Percentiles rank a stretch among this genome's conserved stretches.
phyloP scores from a whole-genome alignment of 2,888 invertebrate genomes.

The Andrena fulva region DNA sequence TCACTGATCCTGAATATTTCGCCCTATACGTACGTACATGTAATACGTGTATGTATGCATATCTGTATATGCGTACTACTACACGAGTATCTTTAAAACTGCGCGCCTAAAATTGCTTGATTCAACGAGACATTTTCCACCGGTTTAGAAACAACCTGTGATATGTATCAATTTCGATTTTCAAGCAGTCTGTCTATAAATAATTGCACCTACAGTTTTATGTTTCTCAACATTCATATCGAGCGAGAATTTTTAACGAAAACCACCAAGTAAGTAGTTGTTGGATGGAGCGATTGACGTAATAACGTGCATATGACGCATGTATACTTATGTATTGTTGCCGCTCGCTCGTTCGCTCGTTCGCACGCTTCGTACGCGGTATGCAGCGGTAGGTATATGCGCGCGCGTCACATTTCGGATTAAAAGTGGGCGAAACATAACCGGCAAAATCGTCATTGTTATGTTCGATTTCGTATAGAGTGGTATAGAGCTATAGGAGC shows the following conservation, averaged over 20 bases:
- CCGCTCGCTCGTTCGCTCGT: slow-evolving; percentile 43
- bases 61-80: too few relatives aligned
- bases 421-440: background rate
- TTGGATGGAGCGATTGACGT: slow-evolving; percentile 48
- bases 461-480: background rate
- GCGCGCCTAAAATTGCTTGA: slow-evolving; percentile 19
- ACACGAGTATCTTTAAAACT: slow-evolving; percentile 18
- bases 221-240: background rate
- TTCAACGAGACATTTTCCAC: background rate
- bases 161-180: background rate
- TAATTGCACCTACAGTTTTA: background rate
- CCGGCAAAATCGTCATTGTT: background rate
- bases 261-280: background rate
- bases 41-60: too few relatives aligned
- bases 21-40: too few relatives aligned
- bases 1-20: background rate
- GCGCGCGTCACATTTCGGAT: slow-evolving; percentile 8
- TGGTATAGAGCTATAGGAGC: background rate
- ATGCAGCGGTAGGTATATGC: background rate
- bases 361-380: background rate
- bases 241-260: slow-evolving; percentile 8
- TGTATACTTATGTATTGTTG: slow-evolving; percentile 44
- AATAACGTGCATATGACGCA: slow-evolving; percentile 41
- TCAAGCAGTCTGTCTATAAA: background rate
- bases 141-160: background rate